Conservation (phyloP, 92 coral and sea anemone species). For the Epizoanthus ramosus region DNA sequence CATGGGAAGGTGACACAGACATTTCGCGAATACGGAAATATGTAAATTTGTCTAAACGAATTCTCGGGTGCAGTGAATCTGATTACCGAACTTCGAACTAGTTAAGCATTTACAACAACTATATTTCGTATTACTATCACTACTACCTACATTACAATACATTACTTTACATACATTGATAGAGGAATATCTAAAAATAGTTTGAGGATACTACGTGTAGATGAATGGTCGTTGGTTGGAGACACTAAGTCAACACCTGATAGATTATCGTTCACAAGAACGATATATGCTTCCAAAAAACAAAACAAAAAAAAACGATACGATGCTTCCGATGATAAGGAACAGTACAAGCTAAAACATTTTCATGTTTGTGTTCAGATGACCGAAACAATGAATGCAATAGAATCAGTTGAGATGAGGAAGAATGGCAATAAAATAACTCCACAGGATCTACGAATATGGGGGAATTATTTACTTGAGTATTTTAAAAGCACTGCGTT, state of each 20-base stretch:
- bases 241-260: constrained; percentile 6
- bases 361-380: constrained; percentile 5
- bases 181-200: too few species aligned
- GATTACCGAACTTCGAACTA: neutral
- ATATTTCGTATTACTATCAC: too few species aligned
- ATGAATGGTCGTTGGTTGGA: neutral
- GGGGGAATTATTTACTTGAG: too few species aligned
- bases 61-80: neutral
- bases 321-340: neutral
- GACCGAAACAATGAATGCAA: constrained; percentile 11
- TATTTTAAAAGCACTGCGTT: too few species aligned
- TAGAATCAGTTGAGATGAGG: constrained; percentile 2
- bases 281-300: constrained; percentile 4
- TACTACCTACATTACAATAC: too few species aligned
- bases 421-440: neutral
- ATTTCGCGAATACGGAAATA: neutral
- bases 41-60: constrained; percentile 4
- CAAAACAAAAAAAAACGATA: too few species aligned
- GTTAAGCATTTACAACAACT: too few species aligned
- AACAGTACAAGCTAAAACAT: constrained; percentile 11
- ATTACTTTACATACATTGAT: too few species aligned
- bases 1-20: neutral
- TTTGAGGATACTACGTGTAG: constrained; percentile 4
- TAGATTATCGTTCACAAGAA: constrained; percentile 17
- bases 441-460: neutral